Evolutionary conservation across 2,888 invertebrate genomes (phyloP).

Genomic region (Agriopis leucophaearia): DNA sequence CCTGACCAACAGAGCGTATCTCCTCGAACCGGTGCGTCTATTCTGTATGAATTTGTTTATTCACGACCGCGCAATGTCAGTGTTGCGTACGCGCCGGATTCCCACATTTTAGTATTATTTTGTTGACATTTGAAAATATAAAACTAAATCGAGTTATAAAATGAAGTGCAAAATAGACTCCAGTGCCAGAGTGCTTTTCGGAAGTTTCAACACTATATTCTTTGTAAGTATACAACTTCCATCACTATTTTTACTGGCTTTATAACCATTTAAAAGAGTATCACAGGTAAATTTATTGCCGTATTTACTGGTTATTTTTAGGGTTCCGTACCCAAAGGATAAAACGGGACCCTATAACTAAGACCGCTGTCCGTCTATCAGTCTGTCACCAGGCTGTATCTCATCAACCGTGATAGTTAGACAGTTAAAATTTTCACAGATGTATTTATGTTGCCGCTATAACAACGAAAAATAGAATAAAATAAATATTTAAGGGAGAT

Average conservation of each 20-base stretch:
- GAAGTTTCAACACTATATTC: conserved; percentile 89
- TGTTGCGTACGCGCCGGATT: conserved; percentile 45
- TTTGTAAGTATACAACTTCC: conserved; percentile 80
- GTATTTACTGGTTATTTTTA: no score
- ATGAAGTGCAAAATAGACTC: conserved; percentile 78
- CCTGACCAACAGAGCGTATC: conserved; percentile 84
- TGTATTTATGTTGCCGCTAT: no score
- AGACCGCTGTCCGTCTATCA: no score
- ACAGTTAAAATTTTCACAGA: no score
- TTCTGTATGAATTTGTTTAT: conserved; percentile 74
- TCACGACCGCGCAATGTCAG: conserved; percentile 67
- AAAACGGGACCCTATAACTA: no score
- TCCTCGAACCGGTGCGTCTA: conserved; percentile 84
- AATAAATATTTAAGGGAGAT: no score
- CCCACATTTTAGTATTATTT: not conserved
- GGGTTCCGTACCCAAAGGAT: no score
- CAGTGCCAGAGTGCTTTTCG: conserved; percentile 88
- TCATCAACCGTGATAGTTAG: no score
- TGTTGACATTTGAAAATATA: conserved; percentile 23
- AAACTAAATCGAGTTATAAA: conserved; percentile 36
- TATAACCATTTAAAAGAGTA: not conserved
- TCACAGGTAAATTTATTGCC: not conserved
- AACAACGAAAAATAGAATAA: no score
- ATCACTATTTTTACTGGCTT: not conserved
- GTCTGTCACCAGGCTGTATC: no score